These are phyloP conservation scores for Axinella damicornis DNA, from an alignment of 37 sponge, comb jelly and placozoan genomes.

Conservation along the genomic window DNA sequence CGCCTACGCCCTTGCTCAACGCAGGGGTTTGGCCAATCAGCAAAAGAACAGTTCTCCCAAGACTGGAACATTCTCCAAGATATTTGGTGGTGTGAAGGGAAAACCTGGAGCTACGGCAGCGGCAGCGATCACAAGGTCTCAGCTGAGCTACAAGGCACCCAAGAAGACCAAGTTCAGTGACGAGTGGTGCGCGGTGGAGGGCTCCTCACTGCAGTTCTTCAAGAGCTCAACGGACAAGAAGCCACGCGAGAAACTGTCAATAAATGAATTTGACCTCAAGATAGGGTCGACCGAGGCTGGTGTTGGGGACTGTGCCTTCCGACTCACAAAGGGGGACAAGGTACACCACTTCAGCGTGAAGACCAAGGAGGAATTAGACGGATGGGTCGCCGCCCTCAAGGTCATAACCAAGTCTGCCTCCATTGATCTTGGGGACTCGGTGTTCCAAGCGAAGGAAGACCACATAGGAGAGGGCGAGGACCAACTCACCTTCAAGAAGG, in stretches of 20 bases:
- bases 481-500: conserved; percentile 51
- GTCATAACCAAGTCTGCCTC: conserved; percentile 21
- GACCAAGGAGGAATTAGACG: conserved; percentile 4
- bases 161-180: conserved; percentile 37
- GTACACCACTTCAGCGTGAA: conserved; percentile 41
- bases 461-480: conserved; percentile 23
- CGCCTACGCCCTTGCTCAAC: not conserved
- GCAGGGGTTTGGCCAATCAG: not conserved
- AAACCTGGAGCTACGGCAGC: not conserved
- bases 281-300: conserved; percentile 28
- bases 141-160: conserved; percentile 38
- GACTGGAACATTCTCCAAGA: conserved; percentile 6
- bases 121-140: not conserved
- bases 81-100: conserved; percentile 21
- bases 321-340: conserved; percentile 8
- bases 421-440: not conserved
- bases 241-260: conserved; percentile 25
- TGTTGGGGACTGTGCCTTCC: conserved; percentile 27
- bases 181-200: conserved; percentile 37
- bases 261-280: conserved; percentile 16
- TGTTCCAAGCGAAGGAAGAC: conserved; percentile 52
- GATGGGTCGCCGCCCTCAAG: conserved; percentile 39
- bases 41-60: too few species aligned
- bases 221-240: conserved; percentile 36
- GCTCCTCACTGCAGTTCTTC: conserved; percentile 24